Evolutionary conservation across 2,888 invertebrate species (phyloP).

Genomic region (Notodonta dromedarius): DNA sequence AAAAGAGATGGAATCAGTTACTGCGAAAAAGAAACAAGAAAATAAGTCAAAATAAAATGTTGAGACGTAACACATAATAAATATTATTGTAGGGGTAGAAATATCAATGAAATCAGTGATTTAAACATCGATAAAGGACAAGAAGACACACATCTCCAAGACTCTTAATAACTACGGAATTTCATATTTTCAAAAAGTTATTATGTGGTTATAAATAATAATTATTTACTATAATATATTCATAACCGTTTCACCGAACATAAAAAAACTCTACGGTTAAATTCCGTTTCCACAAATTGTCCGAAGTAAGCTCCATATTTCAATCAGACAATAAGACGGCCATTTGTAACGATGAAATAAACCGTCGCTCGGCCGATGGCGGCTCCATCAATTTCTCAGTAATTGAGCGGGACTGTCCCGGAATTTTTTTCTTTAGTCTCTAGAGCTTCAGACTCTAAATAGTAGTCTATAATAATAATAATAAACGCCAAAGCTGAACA

Average conservation of each 20-base stretch:
- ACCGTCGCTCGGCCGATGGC: not conserved
- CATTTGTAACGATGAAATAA: conserved; percentile 4
- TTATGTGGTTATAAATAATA: too few relatives aligned
- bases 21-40: not conserved
- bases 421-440: not conserved
- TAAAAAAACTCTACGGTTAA: too few relatives aligned
- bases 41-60: not conserved
- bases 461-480: too few relatives aligned
- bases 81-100: too few relatives aligned
- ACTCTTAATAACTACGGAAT: not conserved
- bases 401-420: not conserved
- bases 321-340: conserved; percentile 1
- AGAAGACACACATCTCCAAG: too few relatives aligned
- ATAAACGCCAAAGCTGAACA: too few relatives aligned
- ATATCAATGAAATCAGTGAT: too few relatives aligned
- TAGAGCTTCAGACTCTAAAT: too few relatives aligned
- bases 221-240: too few relatives aligned
- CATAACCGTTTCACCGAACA: too few relatives aligned
- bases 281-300: not conserved
- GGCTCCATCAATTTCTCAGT: not conserved
- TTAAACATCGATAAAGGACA: too few relatives aligned
- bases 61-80: not conserved
- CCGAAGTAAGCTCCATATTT: conserved; percentile 1
- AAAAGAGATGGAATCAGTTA: not conserved
- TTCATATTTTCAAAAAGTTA: not conserved